Percentiles rank a stretch among this genome's conserved stretches.
Evolutionary conservation across 2,888 invertebrate genomes (phyloP).

Genomic region (Junonia oenone): DNA sequence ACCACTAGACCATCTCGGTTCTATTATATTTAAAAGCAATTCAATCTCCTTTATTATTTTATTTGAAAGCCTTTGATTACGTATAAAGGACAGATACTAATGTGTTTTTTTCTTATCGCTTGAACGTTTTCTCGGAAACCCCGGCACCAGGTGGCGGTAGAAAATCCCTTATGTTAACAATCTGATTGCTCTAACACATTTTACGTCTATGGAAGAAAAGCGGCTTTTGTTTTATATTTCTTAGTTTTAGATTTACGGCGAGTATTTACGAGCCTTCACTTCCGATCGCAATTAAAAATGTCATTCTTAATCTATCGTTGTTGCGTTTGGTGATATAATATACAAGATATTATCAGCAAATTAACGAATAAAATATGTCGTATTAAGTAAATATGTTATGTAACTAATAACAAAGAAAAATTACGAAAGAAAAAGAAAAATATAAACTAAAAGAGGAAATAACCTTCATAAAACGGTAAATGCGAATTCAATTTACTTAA

Average conservation of each 20-base stretch:
- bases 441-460: constrained; percentile 48
- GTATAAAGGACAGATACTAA: background rate
- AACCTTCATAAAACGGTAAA: constrained; percentile 57
- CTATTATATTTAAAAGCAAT: no score
- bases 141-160: constrained; percentile 19
- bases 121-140: background rate
- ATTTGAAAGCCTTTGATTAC: background rate
- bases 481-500: constrained; percentile 62
- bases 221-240: background rate
- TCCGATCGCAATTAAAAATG: no score
- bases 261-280: no score
- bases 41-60: no score
- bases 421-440: constrained; percentile 20
- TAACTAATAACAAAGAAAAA: constrained; percentile 9
- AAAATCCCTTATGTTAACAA: constrained; percentile 14
- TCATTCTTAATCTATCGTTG: no score
- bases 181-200: constrained; percentile 19
- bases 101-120: background rate
- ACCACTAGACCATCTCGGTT: no score
- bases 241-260: no score
- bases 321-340: no score
- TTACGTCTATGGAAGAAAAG: constrained; percentile 8
- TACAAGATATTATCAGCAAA: no score
- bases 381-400: no score
- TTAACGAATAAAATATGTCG: no score